Evolutionary conservation across 2,113 vertebrate species (phyloP).

Genomic region (Turdus rufiventris): DNA sequence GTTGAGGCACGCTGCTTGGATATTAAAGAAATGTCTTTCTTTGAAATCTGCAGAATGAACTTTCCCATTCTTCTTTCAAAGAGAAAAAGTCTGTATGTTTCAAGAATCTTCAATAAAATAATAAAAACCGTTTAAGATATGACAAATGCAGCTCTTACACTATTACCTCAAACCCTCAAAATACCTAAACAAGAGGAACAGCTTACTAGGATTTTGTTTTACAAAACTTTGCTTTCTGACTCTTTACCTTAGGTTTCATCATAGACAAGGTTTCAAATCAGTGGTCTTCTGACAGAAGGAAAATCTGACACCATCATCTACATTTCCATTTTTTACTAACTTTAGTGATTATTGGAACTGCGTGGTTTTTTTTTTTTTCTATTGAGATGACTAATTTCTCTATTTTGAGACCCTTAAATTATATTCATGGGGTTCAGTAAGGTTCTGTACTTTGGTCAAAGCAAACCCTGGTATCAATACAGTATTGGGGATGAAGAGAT

Average conservation of each 20-base stretch:
- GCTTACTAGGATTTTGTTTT: background rate
- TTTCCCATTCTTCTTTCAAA: background rate
- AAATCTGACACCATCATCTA: background rate
- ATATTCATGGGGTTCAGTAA: background rate
- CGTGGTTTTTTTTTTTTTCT: background rate
- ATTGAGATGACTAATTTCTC: background rate
- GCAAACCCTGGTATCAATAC: rapidly evolving
- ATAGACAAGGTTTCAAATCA: background rate
- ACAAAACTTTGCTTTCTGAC: background rate
- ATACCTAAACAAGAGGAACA: background rate
- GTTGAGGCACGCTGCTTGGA: rapidly evolving
- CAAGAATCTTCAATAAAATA: background rate
- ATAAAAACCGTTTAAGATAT: background rate
- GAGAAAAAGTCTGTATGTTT: background rate
- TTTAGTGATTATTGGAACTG: background rate
- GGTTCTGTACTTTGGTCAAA: rapidly evolving
- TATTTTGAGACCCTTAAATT: background rate
- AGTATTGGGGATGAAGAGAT: background rate
- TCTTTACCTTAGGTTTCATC: background rate
- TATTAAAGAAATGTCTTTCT: background rate
- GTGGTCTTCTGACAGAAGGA: background rate
- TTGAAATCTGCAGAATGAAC: background rate
- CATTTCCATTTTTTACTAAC: background rate
- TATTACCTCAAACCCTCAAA: background rate
- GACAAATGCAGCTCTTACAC: background rate